Evolutionary conservation across 2,888 invertebrate species (phyloP).

Genomic region (Polymixis flavicincta): DNA sequence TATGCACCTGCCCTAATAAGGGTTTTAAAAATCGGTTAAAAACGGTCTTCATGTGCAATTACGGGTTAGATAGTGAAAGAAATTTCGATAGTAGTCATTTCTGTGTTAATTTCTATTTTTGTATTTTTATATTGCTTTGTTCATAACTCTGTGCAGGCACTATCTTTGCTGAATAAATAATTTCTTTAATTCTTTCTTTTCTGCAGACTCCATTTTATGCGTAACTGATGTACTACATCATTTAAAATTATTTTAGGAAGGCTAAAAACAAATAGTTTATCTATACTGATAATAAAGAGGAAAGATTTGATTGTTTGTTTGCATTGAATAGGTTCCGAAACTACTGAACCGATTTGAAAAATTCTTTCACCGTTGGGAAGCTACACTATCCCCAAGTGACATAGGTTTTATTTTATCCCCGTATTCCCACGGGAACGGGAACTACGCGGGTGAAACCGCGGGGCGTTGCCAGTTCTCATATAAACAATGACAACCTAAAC

Average conservation of each 20-base stretch:
- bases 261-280: not conserved
- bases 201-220: not conserved
- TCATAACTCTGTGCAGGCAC: not conserved
- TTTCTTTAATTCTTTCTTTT: not conserved
- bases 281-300: too few relatives aligned
- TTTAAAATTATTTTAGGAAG: not conserved
- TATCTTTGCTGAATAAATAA: too few relatives aligned
- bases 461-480: too few relatives aligned
- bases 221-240: fast-evolving
- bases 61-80: conserved; percentile 52
- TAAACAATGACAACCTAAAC: not conserved
- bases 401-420: too few relatives aligned
- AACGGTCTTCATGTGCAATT: conserved; percentile 71
- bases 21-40: conserved; percentile 73
- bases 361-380: too few relatives aligned
- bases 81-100: conserved; percentile 48
- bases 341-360: too few relatives aligned
- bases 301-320: too few relatives aligned
- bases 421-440: too few relatives aligned
- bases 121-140: not conserved
- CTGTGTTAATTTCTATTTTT: conserved; percentile 12
- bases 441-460: too few relatives aligned
- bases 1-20: conserved; percentile 73
- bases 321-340: too few relatives aligned
- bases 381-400: too few relatives aligned